Percentiles rank a stretch among this genome's conserved stretches.
These are phyloP conservation scores for Drosophila nr. perissopoda DNA, from an alignment of 2,888 invertebrate species.

Conservation along the genomic window DNA sequence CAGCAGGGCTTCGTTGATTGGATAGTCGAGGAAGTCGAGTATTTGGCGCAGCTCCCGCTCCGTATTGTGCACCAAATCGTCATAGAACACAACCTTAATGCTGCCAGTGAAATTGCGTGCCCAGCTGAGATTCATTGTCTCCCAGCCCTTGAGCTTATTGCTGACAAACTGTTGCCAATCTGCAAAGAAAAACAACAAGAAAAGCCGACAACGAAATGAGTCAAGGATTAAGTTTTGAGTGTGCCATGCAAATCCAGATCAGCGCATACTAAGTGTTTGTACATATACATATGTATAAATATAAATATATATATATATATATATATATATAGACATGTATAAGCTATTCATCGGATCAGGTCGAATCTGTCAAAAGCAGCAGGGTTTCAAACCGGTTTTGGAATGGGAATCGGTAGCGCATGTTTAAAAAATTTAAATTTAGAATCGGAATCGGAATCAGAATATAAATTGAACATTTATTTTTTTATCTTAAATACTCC, in stretches of 20 bases:
- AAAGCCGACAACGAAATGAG: neutral
- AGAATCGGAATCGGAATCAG: too few relatives aligned
- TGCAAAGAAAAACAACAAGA: constrained; percentile 77
- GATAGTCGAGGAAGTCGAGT: constrained; percentile 87
- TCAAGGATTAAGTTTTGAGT: neutral
- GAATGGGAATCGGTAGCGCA: neutral
- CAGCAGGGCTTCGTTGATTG: constrained; percentile 86
- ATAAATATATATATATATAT: too few relatives aligned
- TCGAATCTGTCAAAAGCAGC: too few relatives aligned
- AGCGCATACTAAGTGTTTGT: neutral
- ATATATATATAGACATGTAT: neutral
- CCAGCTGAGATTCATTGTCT: constrained; percentile 90
- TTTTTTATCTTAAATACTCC: neutral
- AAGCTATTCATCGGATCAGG: neutral
- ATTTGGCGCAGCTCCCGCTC: constrained; percentile 87
- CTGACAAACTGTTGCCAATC: constrained; percentile 91
- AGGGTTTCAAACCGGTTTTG: neutral
- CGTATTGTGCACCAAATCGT: constrained; percentile 88
- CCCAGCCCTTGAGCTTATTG: constrained; percentile 89
- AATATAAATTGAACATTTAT: neutral
- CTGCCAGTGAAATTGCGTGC: constrained; percentile 89
- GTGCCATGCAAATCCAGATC: neutral
- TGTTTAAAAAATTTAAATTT: neutral
- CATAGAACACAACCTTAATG: constrained; percentile 90
- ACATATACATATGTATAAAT: neutral